Evolutionary conservation across 2,888 invertebrate genomes (phyloP).

Genomic region (Tineola bisselliella): DNA sequence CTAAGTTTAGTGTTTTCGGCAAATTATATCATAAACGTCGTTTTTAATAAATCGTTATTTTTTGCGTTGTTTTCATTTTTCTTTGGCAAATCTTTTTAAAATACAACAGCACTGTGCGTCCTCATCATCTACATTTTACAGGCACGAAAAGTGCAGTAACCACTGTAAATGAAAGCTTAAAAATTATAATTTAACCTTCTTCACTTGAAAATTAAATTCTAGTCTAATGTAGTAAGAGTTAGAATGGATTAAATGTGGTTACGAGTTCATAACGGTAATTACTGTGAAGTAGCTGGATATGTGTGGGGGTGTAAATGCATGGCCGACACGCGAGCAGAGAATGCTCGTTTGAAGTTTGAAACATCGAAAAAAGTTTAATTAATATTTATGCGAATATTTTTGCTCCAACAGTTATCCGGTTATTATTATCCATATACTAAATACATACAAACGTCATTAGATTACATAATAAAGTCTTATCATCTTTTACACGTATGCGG

Average conservation of each 20-base stretch:
- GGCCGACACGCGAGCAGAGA: constrained; percentile 23
- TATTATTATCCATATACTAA: no score
- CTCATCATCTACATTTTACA: neutral
- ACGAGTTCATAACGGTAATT: constrained; percentile 33
- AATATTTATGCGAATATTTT: neutral
- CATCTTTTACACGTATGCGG: neutral
- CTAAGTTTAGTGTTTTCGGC: neutral
- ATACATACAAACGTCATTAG: no score
- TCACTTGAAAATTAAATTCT: neutral
- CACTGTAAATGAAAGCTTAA: constrained; percentile 1
- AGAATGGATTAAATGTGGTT: neutral
- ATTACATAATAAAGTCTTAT: neutral
- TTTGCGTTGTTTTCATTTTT: no score
- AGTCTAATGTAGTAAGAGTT: neutral
- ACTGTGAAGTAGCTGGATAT: constrained; percentile 29
- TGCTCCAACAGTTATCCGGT: no score
- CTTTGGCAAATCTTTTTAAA: no score
- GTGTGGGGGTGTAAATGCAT: constrained; percentile 33
- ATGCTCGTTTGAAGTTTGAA: neutral
- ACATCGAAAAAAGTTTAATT: neutral
- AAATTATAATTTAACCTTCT: neutral
- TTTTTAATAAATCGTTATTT: no score
- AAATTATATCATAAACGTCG: neutral
- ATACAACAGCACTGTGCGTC: neutral
- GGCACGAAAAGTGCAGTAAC: neutral